Base-by-base conservation (phyloP, 2,797 vertebrate genomes). In the Scolopax bukidnonensis region DNA sequence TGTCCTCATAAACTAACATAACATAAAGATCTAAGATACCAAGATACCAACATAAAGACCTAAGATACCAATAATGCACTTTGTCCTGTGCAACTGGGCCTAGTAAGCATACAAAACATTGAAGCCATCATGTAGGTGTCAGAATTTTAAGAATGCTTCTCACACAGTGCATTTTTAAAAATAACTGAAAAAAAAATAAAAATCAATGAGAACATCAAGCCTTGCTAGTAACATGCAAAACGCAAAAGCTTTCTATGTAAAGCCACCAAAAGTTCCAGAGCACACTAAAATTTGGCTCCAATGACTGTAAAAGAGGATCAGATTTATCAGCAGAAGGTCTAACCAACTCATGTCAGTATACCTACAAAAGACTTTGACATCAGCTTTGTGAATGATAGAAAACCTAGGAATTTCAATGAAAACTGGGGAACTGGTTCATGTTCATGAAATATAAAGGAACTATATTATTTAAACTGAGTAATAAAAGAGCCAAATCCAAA, bases 21-120 rank as follows among this genome's bases (percentile, higher is more conserved):
- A 61, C 0, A 0, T 10, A 54, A 73, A 48, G 23, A 63, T 32
- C 6, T 16, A 41, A 60, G 25, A 41, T 6, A 56, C 13, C 57
- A 68, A 27, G n/a, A n/a, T n/a, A n/a, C n/a, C n/a, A n/a, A n/a
- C n/a, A n/a, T n/a, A n/a, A n/a, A 36, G 16, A 63, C 33, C 6
- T 16, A 41, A 60, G 25, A 41, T 6, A 56, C 13, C 57, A 68
- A 27, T 3, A 9, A 7, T 0, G 0, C 18, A n/a, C 27, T 41
- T 51, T 33, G 12, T 27, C 5, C 23, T 24, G 33, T 4, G 25
- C 0, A 1, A 51, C 47, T 3, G 4, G 12, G 21, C 8, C 57
- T 63, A 11, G 6, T 25, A 5, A 54, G n/a, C 20, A 23, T 7
- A 47, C 19, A 43, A 32, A 84, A 43, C 16, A 45, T 5, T 1